phyloP scores from a whole-genome alignment of 2,113 vertebrate species.

The Brachypodius melanocephalos region DNA sequence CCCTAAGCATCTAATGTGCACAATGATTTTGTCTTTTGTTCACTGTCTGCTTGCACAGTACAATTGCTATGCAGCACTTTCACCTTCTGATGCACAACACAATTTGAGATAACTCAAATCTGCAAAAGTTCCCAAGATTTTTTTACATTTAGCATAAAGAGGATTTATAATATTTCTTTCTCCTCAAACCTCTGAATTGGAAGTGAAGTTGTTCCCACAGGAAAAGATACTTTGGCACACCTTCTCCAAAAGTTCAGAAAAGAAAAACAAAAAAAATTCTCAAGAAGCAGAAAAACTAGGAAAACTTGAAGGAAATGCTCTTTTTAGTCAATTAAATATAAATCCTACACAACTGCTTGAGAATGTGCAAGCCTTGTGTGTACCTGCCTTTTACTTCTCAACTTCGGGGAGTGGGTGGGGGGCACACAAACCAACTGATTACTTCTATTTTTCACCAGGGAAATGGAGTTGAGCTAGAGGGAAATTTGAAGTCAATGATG shows the following conservation, averaged over 20 bases:
- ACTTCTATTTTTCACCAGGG: neutral
- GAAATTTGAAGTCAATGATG: neutral
- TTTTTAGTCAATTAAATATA: neutral
- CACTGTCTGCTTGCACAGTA: neutral
- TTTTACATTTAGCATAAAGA: neutral
- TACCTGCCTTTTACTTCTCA: neutral
- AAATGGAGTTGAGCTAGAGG: neutral
- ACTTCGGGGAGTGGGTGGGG: fast-evolving
- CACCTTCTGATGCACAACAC: neutral
- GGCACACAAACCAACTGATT: neutral
- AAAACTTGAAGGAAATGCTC: neutral
- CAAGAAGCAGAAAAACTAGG: neutral
- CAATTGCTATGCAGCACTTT: neutral
- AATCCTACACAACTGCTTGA: neutral
- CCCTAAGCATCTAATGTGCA: neutral
- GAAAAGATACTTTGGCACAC: neutral
- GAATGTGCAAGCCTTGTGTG: neutral
- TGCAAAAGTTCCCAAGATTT: neutral
- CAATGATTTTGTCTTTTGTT: neutral
- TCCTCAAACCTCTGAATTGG: neutral
- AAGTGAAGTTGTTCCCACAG: neutral
- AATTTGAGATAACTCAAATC: neutral
- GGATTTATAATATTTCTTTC: neutral
- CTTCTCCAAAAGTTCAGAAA: neutral
- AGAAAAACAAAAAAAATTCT: neutral